A percentile compares a stretch with the other conserved stretches of the same genome.
phyloP scores from a whole-genome alignment of 2,888 invertebrate species.

The Drepanosiphum platanoidis region DNA sequence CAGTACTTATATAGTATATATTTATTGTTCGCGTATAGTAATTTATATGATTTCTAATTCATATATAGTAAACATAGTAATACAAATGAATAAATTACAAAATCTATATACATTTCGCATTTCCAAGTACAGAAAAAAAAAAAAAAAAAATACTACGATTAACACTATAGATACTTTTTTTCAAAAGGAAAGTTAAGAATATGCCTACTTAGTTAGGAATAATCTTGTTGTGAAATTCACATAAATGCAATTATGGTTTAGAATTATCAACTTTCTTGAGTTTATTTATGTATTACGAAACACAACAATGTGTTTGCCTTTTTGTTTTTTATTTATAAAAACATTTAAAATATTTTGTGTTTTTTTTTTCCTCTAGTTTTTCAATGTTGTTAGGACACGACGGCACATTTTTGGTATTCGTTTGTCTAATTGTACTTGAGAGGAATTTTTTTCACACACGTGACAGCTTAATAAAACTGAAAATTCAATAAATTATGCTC shows the following conservation, averaged over 20 bases:
- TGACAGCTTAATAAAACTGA: too few species aligned
- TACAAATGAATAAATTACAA: neutral
- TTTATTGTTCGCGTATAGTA: neutral
- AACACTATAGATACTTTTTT: neutral
- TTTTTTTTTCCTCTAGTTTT: neutral
- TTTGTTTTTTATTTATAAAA: neutral
- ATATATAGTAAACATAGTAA: neutral
- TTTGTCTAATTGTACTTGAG: too few species aligned
- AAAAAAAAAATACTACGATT: neutral
- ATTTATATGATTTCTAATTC: neutral
- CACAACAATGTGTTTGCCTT: neutral
- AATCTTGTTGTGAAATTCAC: constrained; percentile 12
- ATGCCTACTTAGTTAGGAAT: neutral
- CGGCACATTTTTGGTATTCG: too few species aligned
- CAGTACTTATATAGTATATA: neutral
- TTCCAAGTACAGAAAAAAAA: neutral
- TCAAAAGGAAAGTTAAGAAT: constrained; percentile 15
- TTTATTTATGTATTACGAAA: neutral
- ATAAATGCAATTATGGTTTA: neutral
- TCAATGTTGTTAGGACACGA: too few species aligned
- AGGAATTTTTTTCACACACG: too few species aligned
- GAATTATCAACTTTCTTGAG: constrained; percentile 6
- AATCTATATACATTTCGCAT: neutral
- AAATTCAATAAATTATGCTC: constrained; percentile 20
- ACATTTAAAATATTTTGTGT: too few species aligned